Evolutionary conservation across 2,113 vertebrate genomes (phyloP).

Genomic region (Peromyscus californicus): DNA sequence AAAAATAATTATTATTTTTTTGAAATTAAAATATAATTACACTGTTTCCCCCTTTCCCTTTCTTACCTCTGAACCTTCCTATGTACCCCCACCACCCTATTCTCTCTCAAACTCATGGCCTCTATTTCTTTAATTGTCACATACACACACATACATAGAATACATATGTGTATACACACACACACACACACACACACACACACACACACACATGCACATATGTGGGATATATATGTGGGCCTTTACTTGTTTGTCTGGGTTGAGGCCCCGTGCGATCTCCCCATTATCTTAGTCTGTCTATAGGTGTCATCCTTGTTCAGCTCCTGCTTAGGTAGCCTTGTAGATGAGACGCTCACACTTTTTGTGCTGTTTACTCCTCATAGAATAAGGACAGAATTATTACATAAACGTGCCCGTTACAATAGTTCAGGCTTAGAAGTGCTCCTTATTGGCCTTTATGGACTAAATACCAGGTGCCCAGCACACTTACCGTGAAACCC

Average conservation of each 20-base stretch:
- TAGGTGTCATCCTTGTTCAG: background rate
- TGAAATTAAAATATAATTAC: background rate
- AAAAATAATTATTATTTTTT: background rate
- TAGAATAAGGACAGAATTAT: constrained; percentile 49
- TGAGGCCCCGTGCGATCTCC: background rate
- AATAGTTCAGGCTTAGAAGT: constrained; percentile 41
- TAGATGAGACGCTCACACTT: background rate
- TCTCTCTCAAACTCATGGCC: background rate
- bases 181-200: background rate
- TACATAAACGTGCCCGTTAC: constrained; percentile 55
- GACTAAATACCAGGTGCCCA: constrained; percentile 64
- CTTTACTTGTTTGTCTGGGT: no score
- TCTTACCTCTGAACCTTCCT: background rate
- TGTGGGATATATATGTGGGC: background rate
- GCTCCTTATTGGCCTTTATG: constrained; percentile 62
- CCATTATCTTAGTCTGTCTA: background rate
- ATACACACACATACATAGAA: background rate
- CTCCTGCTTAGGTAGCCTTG: background rate
- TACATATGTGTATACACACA: no score
- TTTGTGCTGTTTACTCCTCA: constrained; percentile 53
- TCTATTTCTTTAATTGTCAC: background rate
- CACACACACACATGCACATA: background rate
- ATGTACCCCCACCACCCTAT: background rate
- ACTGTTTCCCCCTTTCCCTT: background rate
- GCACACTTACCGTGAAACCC: constrained; percentile 56